phyloP scores from a whole-genome alignment of 2,888 invertebrate species.

The Harmothoe impar region DNA sequence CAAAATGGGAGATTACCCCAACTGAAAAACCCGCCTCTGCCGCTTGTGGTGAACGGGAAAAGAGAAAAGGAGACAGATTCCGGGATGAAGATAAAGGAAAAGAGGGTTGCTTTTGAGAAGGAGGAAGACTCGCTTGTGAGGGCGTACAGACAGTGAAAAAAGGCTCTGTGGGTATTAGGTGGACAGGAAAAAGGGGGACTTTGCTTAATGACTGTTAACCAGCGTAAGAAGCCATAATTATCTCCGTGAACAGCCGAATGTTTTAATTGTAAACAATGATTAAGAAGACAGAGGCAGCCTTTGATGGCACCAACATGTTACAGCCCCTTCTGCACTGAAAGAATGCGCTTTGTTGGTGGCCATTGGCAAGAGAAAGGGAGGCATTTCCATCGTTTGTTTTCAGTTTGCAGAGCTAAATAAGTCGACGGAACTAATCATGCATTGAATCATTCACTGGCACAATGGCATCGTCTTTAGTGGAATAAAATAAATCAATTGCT shows the following conservation, averaged over 20 bases:
- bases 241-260: constrained; percentile 12
- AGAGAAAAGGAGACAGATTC: constrained; percentile 12
- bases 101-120: neutral
- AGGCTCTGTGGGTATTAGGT: constrained; percentile 29
- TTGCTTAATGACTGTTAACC: constrained; percentile 55
- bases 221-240: constrained; percentile 44
- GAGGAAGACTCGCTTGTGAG: neutral
- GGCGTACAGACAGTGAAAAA: neutral
- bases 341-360: too few species aligned
- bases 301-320: constrained; percentile 1
- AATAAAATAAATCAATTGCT: too few species aligned
- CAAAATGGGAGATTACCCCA: constrained; percentile 43
- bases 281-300: neutral
- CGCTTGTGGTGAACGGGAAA: neutral
- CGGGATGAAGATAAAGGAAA: neutral
- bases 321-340: neutral
- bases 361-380: too few species aligned
- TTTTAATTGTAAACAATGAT: constrained; percentile 55
- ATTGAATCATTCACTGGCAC: too few species aligned
- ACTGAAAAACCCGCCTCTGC: neutral
- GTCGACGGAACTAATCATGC: too few species aligned
- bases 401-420: too few species aligned
- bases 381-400: too few species aligned
- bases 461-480: too few species aligned
- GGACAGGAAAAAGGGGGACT: constrained; percentile 18